These are phyloP conservation scores for Exocentrus adspersus DNA, from an alignment of 2,888 invertebrate species.

Conservation along the genomic window DNA sequence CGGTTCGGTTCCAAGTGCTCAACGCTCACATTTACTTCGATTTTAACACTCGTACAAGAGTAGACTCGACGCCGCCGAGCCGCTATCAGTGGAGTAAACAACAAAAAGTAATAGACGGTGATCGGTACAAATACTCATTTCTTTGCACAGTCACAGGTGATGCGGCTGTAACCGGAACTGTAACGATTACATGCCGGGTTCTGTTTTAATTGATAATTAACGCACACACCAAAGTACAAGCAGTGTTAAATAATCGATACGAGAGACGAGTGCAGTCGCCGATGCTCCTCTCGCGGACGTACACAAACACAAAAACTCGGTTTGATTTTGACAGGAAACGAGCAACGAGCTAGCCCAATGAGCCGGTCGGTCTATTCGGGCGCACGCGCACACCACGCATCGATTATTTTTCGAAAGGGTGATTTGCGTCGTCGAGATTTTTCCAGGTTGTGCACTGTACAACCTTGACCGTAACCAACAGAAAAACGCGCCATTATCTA, in stretches of 20 bases:
- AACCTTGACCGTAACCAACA: too few species aligned
- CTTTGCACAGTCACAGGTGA: too few species aligned
- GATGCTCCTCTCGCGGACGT: conserved; percentile 47
- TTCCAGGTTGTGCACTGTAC: too few species aligned
- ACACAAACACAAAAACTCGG: conserved; percentile 50
- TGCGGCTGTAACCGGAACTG: too few species aligned
- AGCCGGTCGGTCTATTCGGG: conserved; percentile 36
- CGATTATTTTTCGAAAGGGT: conserved; percentile 42
- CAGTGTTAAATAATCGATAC: conserved; percentile 50
- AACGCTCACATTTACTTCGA: conserved; percentile 30
- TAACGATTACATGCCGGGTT: conserved; percentile 36
- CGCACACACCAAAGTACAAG: conserved; percentile 35
- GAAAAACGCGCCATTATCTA: too few species aligned
- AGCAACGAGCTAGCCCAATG: conserved; percentile 26
- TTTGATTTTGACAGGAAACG: conserved; percentile 48
- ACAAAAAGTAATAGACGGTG: conserved; percentile 35
- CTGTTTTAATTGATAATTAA: conserved; percentile 24
- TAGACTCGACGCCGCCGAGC: not conserved
- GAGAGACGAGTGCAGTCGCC: conserved; percentile 35
- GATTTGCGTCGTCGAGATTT: not conserved
- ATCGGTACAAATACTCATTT: too few species aligned
- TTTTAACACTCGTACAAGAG: conserved; percentile 18
- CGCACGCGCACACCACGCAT: conserved; percentile 45
- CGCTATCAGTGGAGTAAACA: conserved; percentile 30
- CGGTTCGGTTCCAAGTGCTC: too few species aligned